Evolutionary conservation across 2,888 invertebrate genomes (phyloP), one percentile per base, ranked within the genome.

Genomic region (Automeris io): DNA sequence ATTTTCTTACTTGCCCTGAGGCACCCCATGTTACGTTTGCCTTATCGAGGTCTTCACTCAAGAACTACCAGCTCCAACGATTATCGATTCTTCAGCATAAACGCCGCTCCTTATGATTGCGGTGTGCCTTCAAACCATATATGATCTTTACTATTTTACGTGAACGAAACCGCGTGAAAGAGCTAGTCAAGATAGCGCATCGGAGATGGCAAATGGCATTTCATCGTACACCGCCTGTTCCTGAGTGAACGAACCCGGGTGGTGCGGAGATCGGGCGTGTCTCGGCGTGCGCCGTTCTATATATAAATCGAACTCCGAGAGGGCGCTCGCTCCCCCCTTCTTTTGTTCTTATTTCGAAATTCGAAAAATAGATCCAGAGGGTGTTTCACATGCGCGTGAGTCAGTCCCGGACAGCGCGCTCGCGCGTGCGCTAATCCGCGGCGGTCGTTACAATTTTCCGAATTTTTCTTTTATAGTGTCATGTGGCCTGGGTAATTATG

Each of bases 321-420:
- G 83, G 81, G 79, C 75, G 68, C 71, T 16, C 29, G 76, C 74
- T 78, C 79, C 81, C 79, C 76, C 65, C 79, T 83, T 76, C 81
- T 83, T 85, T 86, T 85, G 83, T 85, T 86, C 79, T 77, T 83
- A 76, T 85, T 83, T 76, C 69, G 71, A 72, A 74, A 62, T 74
- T 82, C 83, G 73, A 82, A 83, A 75, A 73, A 74, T 80, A 80
- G 80, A 78, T 68, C 58, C 53, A 75, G 65, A 75, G 79, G 78
- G 80, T 79, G 78, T 74, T 74, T 70, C 67, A 61, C 75, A 74
- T 72, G 78, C 62, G 76, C 64, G 57, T 83, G 85, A 83, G 71
- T 85, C 85, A 85, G 85, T 83, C 75, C 67, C 70, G 78, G 70
- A 58, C 64, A 51, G 65, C 72, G 63, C 74, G 74, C 69, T 72